phyloP scores from a whole-genome alignment of 2,888 invertebrate genomes.

The Nomada fabriciana region DNA sequence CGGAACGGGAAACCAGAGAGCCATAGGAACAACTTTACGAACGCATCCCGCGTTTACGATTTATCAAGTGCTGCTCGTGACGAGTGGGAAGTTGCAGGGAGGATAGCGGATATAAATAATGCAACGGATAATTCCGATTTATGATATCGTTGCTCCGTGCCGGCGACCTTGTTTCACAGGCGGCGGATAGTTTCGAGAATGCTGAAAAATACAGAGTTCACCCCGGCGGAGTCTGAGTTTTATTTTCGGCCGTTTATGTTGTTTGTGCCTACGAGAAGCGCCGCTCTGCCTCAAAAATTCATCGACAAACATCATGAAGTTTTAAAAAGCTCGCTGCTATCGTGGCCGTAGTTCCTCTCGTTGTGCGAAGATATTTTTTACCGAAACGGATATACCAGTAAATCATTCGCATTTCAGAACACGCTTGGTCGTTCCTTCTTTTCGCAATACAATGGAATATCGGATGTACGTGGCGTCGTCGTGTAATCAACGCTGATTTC shows the following conservation, averaged over 20 bases:
- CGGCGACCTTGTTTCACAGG: background rate
- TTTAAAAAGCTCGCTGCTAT: background rate
- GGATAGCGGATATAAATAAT: background rate
- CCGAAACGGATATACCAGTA: conserved; percentile 1
- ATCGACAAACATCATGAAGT: conserved; percentile 42
- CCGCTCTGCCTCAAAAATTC: conserved; percentile 8
- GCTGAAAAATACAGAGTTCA: background rate
- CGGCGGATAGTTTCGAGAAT: background rate
- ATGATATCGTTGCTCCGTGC: background rate
- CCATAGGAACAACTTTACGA: background rate
- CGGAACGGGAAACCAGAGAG: background rate
- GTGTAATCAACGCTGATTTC: conserved; percentile 11
- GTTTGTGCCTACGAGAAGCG: conserved; percentile 1
- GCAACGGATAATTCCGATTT: conserved; percentile 6
- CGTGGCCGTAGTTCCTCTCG: background rate
- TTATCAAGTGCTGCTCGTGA: background rate
- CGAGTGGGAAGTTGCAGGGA: background rate
- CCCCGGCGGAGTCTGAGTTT: background rate
- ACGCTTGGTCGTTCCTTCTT: background rate
- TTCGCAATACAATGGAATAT: conserved; percentile 7
- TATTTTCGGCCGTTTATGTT: conserved; percentile 9
- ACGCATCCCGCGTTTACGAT: background rate
- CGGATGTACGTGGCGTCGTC: conserved; percentile 6
- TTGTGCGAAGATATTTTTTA: background rate
- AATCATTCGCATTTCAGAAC: conserved; percentile 31